A percentile compares a stretch with the other conserved stretches of the same genome.
Evolutionary conservation across 2,113 vertebrate genomes (phyloP).

Genomic region (Chaetodon trifascialis): DNA sequence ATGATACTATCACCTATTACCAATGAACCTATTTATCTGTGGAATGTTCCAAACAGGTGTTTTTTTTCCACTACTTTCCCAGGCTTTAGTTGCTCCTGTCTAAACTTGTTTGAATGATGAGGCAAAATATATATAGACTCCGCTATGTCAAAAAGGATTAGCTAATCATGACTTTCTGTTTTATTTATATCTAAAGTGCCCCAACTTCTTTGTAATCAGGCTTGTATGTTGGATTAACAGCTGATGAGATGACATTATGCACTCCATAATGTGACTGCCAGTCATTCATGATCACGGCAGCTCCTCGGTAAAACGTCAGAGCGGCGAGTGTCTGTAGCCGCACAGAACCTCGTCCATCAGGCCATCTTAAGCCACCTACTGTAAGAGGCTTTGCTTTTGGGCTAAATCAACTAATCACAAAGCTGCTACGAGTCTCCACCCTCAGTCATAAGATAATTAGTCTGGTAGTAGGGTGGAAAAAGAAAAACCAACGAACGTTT

Average conservation of each 20-base stretch:
- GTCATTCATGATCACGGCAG: background rate
- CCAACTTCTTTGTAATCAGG: too few species aligned
- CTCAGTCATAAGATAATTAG: constrained; percentile 51
- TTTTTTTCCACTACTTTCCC: too few species aligned
- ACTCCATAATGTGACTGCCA: too few species aligned
- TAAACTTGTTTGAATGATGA: too few species aligned
- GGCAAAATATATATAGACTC: too few species aligned
- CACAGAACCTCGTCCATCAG: constrained; percentile 38
- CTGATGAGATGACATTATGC: constrained; percentile 4
- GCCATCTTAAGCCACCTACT: constrained; percentile 62
- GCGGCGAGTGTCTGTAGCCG: constrained; percentile 18
- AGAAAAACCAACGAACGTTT: constrained; percentile 20
- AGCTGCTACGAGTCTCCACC: constrained; percentile 60
- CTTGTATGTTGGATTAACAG: background rate
- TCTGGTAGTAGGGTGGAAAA: constrained; percentile 13
- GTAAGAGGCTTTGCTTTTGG: constrained; percentile 78
- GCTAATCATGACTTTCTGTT: too few species aligned
- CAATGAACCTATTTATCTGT: too few species aligned
- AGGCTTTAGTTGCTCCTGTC: too few species aligned
- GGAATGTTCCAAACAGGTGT: too few species aligned
- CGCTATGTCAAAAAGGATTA: too few species aligned
- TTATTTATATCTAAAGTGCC: too few species aligned
- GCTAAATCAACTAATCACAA: constrained; percentile 76
- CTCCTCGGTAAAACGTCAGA: constrained; percentile 1
- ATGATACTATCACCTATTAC: too few species aligned